A percentile compares a stretch with the other conserved stretches of the same genome.
Evolutionary conservation across 2,888 invertebrate genomes (phyloP).

Genomic region (Sialis fuliginosa): DNA sequence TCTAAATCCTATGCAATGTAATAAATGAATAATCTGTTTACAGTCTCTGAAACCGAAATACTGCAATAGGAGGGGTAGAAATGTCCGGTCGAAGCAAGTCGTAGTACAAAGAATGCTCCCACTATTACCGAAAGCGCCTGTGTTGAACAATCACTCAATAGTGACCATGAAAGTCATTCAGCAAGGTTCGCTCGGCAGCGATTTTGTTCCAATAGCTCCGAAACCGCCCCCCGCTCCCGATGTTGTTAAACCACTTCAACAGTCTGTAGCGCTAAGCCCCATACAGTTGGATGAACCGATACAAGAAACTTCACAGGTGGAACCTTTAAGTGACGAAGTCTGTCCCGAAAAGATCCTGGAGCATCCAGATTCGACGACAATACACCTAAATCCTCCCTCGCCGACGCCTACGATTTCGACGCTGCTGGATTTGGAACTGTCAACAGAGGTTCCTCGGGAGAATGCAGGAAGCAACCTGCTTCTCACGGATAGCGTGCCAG

Average conservation of each 20-base stretch:
- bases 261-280: constrained; percentile 3
- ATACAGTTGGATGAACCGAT: background rate
- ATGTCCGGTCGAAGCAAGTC: constrained; percentile 35
- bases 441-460: background rate
- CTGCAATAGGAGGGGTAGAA: constrained; percentile 24
- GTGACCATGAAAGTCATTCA: constrained; percentile 26
- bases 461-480: constrained; percentile 5
- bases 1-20: background rate
- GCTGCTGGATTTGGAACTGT: constrained; percentile 15
- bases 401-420: constrained; percentile 17
- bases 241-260: constrained; percentile 2
- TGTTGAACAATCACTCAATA: constrained; percentile 29
- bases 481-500: background rate
- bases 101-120: constrained; percentile 61
- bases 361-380: constrained; percentile 2
- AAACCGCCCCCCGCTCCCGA: constrained; percentile 19
- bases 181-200: constrained; percentile 12
- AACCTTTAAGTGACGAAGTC: constrained; percentile 22
- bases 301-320: constrained; percentile 17
- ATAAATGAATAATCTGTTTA: background rate
- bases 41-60: constrained; percentile 23
- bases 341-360: constrained; percentile 6
- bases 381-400: constrained; percentile 13
- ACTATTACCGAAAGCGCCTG: constrained; percentile 35
- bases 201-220: constrained; percentile 21